Base-by-base conservation (phyloP, 2,888 invertebrate genomes). In the Drosophila atripex region DNA sequence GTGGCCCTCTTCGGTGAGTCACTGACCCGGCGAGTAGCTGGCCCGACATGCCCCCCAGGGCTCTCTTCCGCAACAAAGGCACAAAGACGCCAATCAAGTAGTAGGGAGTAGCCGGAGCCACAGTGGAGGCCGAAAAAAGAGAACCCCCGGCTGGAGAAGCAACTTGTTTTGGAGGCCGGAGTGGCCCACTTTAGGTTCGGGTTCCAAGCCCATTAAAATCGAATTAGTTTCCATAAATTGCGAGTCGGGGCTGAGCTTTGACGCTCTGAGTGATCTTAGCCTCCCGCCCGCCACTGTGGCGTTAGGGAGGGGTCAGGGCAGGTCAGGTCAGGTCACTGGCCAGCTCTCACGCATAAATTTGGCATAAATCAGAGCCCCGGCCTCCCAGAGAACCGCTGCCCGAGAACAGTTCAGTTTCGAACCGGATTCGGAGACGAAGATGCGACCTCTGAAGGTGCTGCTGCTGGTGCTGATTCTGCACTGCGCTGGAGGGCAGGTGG, bases 1-100 rank as follows among this genome's bases (percentile, higher is more conserved):
- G 78, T 89, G 21, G 77, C 88, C 54, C 72, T 78, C 12, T 89
- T 78, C 53, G 89, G 89, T 89, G 65, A 88, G 89, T 83, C 39
- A 43, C 12, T 23, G 16, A 28, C 3, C 30, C 8, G 1, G n/a
- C 14, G 9, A 28, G 12, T 25, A 30, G 41, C 21, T 9, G 21
- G 35, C 30, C 16, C 16, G 16, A 12, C 12, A 52, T 51, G 30
- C 11, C 51, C 47, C 35, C 16, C 16, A 52, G 65, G 66, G 47
- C 28, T 23, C 21, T 23, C 18, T 12, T 9, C 11, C 23, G 7
- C 14, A 32, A 32, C 6, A 21, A 16, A n/a, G n/a, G 9, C n/a
- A 58, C 63, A 47, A 60, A 41, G 41, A 35, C 47, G 63, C 47
- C 64, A 52, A 65, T 63, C 16, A 63, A 39, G 53, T n/a, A n/a